Conservation (phyloP, 2,888 invertebrate species). For the Oligia strigilis region DNA sequence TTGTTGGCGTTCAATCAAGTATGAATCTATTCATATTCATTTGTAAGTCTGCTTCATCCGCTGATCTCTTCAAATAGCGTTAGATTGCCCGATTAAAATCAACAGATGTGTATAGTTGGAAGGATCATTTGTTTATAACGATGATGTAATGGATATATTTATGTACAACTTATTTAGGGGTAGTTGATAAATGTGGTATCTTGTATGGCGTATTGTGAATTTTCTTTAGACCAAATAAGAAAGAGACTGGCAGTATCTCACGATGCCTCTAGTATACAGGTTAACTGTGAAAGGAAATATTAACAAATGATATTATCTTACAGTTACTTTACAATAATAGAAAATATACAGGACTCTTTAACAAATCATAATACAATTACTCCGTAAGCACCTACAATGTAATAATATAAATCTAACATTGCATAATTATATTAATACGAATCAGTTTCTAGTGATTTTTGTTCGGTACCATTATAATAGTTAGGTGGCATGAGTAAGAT, state of each 20-base stretch:
- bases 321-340: conserved; percentile 42
- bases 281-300: not conserved
- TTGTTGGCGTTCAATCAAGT: conserved; percentile 12
- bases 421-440: conserved; percentile 49
- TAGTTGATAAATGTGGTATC: not conserved
- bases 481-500: not conserved
- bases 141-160: not conserved
- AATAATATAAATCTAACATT: conserved; percentile 59
- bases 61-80: not conserved
- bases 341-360: conserved; percentile 70
- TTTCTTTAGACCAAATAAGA: not conserved
- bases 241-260: conserved; percentile 10
- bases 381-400: conserved; percentile 65
- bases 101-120: not conserved
- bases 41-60: not conserved
- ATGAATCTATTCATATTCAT: too few relatives aligned
- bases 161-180: not conserved
- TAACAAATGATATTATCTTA: conserved; percentile 19
- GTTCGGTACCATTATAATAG: conserved; percentile 1
- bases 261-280: not conserved
- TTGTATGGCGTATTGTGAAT: not conserved
- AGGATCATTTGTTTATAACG: not conserved
- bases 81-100: not conserved
- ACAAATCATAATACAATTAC: conserved; percentile 55
- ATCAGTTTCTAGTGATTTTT: conserved; percentile 10